These are phyloP conservation scores for Syngnathus acus DNA, from an alignment of 2,797 vertebrate species.

Conservation along the genomic window DNA sequence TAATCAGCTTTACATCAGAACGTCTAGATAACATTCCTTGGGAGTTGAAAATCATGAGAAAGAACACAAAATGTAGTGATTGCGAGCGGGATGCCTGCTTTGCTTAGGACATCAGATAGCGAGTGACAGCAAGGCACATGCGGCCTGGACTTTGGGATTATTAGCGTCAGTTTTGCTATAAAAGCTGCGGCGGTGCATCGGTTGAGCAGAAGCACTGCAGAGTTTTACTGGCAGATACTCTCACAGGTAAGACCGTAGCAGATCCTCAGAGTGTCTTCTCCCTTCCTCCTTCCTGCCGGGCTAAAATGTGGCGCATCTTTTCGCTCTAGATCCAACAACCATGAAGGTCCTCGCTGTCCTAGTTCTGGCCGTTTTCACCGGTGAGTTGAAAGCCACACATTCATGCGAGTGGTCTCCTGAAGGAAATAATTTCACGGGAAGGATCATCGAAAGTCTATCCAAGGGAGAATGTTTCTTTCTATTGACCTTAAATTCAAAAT, in stretches of 20 bases:
- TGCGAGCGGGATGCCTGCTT: not conserved
- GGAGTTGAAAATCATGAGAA: not conserved
- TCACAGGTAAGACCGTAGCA: conserved; percentile 35
- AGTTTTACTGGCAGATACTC: conserved; percentile 35
- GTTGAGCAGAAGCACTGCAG: conserved; percentile 33
- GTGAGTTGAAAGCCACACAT: conserved; percentile 34
- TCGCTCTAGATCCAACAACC: conserved; percentile 23
- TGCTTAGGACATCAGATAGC: conserved; percentile 24
- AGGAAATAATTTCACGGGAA: not conserved
- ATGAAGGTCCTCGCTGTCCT: conserved; percentile 69
- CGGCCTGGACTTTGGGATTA: conserved; percentile 60
- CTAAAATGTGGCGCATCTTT: not conserved
- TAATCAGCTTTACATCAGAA: not conserved
- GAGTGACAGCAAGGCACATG: conserved; percentile 52
- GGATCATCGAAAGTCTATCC: not conserved
- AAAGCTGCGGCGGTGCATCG: conserved; percentile 27
- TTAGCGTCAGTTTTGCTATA: conserved; percentile 40
- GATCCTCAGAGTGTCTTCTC: not conserved
- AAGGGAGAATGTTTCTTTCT: not conserved
- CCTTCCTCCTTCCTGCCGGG: not conserved
- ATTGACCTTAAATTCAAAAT: not conserved
- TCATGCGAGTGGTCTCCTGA: not conserved
- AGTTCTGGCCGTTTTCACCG: conserved; percentile 56
- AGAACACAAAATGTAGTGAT: not conserved
- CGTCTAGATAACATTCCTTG: not conserved